Evolutionary conservation across 2,888 invertebrate genomes (phyloP).

Genomic region (Lasioglossum villosulum): DNA sequence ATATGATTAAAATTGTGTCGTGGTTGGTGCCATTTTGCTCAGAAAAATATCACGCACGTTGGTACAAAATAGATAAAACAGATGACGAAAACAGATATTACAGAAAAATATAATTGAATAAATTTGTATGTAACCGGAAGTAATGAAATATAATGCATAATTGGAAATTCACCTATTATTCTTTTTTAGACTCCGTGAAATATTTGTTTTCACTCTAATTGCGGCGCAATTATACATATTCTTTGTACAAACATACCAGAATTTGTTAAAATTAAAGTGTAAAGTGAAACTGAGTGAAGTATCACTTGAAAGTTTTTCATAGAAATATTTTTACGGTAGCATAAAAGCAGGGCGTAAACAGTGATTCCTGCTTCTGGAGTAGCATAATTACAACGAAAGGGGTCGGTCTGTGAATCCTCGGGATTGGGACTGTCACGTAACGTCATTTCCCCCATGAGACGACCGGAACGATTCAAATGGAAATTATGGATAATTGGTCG

Average conservation of each 20-base stretch:
- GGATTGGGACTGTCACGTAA: neutral
- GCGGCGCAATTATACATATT: neutral
- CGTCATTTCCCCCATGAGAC: neutral
- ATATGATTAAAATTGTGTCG: no score
- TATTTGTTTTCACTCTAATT: neutral
- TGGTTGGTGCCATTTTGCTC: no score
- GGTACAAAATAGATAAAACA: no score
- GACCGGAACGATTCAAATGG: slow-evolving; percentile 7
- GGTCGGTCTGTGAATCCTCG: neutral
- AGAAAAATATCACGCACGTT: no score
- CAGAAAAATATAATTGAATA: no score
- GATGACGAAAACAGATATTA: no score
- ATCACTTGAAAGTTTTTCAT: neutral
- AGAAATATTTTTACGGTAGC: neutral
- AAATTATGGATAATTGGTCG: slow-evolving; percentile 22
- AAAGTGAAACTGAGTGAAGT: neutral
- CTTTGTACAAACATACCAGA: neutral
- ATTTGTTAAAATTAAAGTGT: neutral
- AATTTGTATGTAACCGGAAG: no score
- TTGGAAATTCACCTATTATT: neutral
- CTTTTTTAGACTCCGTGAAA: neutral
- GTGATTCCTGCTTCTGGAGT: neutral
- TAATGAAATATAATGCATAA: no score
- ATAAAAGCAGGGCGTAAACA: neutral
- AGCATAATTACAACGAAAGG: neutral